Conservation (phyloP, 37 sponge, comb jelly and placozoan genomes). For the Oopsacas minuta region DNA sequence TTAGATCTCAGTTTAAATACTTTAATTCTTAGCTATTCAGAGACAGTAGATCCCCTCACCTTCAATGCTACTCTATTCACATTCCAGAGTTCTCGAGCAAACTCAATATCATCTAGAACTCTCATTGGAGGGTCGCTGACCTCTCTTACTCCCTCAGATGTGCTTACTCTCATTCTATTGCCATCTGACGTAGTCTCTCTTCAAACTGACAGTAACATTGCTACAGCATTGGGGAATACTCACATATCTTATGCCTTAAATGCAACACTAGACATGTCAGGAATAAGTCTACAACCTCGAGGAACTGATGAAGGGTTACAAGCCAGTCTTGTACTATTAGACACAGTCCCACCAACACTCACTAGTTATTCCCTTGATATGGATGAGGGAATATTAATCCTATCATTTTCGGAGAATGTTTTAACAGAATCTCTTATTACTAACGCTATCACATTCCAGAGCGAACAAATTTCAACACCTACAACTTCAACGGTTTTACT, state of each 20-base stretch:
- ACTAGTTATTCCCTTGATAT: constrained; percentile 47
- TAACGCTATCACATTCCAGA: background rate
- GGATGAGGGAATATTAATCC: constrained; percentile 30
- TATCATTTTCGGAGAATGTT: constrained; percentile 57
- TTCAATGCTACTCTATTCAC: constrained; percentile 34
- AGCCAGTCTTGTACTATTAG: constrained; percentile 28
- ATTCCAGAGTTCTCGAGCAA: constrained; percentile 25
- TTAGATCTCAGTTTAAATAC: background rate
- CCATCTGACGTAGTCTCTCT: constrained; percentile 23
- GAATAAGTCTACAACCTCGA: constrained; percentile 44
- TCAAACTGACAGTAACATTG: constrained; percentile 26
- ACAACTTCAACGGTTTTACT: background rate
- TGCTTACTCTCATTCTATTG: background rate
- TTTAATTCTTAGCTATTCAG: constrained; percentile 43
- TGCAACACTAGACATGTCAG: constrained; percentile 32
- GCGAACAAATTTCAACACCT: background rate
- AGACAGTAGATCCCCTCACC: constrained; percentile 56
- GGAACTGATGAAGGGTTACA: constrained; percentile 4
- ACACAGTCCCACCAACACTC: constrained; percentile 46
- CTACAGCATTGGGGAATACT: constrained; percentile 1
- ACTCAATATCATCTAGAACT: background rate
- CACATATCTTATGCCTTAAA: background rate
- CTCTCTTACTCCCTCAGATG: background rate
- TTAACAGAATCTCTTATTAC: background rate
- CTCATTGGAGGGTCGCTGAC: constrained; percentile 20